Evolutionary conservation across 2,888 invertebrate genomes (phyloP).

Genomic region (Acanthacorydalis orientalis): DNA sequence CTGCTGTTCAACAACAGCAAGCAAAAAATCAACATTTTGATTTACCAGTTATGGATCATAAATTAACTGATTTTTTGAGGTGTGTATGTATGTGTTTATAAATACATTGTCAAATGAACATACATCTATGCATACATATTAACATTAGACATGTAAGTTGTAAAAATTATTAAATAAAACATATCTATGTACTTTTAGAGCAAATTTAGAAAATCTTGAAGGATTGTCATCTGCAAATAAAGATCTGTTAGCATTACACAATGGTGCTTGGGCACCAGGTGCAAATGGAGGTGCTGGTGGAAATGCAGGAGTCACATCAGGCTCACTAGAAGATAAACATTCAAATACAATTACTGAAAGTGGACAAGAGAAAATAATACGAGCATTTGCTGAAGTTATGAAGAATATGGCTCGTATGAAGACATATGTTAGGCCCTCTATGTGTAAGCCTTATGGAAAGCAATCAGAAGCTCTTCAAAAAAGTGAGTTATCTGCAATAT

Average conservation of each 20-base stretch:
- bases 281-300: conserved; percentile 10
- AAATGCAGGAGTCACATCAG: neutral
- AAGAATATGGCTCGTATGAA: conserved; percentile 81
- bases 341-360: conserved; percentile 25
- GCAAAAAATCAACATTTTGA: conserved; percentile 24
- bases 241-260: conserved; percentile 47
- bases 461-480: conserved; percentile 79
- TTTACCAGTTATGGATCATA: conserved; percentile 36
- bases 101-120: neutral
- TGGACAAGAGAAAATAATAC: conserved; percentile 72
- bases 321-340: conserved; percentile 3
- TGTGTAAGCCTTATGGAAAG: conserved; percentile 84
- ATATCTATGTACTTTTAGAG: conserved; percentile 24
- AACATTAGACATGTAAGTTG: too few species aligned
- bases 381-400: conserved; percentile 73
- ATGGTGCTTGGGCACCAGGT: conserved; percentile 41
- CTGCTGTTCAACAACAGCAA: conserved; percentile 19
- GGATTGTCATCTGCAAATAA: conserved; percentile 37
- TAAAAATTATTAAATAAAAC: neutral
- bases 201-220: conserved; percentile 54
- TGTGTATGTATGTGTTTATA: too few species aligned
- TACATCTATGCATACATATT: neutral
- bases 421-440: conserved; percentile 70
- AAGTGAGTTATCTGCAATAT: conserved; percentile 35
- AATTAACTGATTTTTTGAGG: conserved; percentile 52